Evolutionary conservation across 2,797 vertebrate genomes (phyloP).

Genomic region (Poeciliopsis presidionis): DNA sequence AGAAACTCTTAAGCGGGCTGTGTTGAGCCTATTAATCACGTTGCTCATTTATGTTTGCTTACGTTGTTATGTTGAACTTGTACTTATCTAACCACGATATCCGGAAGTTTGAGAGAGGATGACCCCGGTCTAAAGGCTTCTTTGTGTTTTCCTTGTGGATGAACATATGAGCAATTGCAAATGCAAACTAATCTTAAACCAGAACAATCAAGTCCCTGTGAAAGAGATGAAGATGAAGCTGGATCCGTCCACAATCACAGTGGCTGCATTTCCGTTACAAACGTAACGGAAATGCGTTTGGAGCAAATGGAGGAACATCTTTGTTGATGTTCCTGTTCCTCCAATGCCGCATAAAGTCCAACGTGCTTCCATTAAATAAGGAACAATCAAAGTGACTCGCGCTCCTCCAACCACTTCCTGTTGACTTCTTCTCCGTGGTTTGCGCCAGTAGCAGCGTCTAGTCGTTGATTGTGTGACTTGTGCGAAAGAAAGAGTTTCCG

Average conservation of each 20-base stretch:
- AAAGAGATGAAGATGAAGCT: background rate
- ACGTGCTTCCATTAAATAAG: too few relatives aligned
- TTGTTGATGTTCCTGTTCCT: too few relatives aligned
- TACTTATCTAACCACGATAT: background rate
- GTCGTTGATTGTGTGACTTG: too few relatives aligned
- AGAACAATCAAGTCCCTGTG: background rate
- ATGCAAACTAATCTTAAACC: background rate
- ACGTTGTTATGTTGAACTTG: background rate
- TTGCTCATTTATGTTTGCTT: conserved; percentile 12
- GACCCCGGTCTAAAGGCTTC: background rate
- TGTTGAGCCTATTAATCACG: conserved; percentile 20
- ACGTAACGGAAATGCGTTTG: too few relatives aligned
- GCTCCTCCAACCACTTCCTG: too few relatives aligned
- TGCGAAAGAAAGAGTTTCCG: too few relatives aligned
- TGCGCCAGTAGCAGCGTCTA: too few relatives aligned
- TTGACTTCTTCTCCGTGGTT: too few relatives aligned
- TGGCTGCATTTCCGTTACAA: background rate
- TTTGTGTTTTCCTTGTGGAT: background rate
- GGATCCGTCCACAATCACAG: background rate
- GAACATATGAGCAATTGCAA: background rate
- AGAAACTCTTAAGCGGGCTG: conserved; percentile 10
- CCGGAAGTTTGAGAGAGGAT: background rate
- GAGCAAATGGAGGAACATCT: too few relatives aligned
- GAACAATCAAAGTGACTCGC: too few relatives aligned
- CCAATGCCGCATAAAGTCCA: too few relatives aligned